These are phyloP conservation scores for Drosophila emarginata DNA, from an alignment of 2,888 invertebrate genomes.

Conservation along the genomic window DNA sequence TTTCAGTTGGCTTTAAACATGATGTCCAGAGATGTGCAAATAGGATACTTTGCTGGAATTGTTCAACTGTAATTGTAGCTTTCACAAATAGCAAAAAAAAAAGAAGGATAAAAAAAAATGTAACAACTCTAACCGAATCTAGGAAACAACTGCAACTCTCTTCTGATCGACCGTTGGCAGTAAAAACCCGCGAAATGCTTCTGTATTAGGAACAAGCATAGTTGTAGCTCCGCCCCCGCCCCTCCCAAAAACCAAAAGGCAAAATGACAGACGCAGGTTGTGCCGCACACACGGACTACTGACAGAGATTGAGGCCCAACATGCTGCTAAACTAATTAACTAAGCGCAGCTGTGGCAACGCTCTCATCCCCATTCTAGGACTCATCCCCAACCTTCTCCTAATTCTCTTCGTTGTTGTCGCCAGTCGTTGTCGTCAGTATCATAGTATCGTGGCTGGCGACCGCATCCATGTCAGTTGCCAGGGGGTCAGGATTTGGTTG, in stretches of 20 bases:
- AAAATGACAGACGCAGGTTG: constrained; percentile 53
- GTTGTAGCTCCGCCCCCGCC: neutral
- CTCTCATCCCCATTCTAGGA: neutral
- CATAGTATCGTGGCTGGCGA: constrained; percentile 6
- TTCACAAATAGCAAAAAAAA: constrained; percentile 11
- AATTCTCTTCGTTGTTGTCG: constrained; percentile 1
- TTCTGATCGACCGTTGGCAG: constrained; percentile 63
- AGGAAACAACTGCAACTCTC: constrained; percentile 47
- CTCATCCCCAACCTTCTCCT: constrained; percentile 9
- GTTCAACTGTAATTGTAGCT: constrained; percentile 64
- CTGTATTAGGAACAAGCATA: constrained; percentile 9
- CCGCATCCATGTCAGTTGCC: constrained; percentile 46
- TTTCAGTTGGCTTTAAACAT: neutral
- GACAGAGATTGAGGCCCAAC: constrained; percentile 30
- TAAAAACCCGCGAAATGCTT: constrained; percentile 57
- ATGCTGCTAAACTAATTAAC: constrained; percentile 73
- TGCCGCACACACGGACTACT: constrained; percentile 3
- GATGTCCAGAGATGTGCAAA: constrained; percentile 1
- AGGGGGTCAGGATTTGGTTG: constrained; percentile 50
- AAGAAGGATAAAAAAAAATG: neutral
- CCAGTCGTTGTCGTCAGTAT: constrained; percentile 29
- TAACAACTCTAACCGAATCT: constrained; percentile 2
- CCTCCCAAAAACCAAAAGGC: constrained; percentile 34
- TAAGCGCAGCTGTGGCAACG: constrained; percentile 63
- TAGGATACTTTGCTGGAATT: constrained; percentile 42